Evolutionary conservation across 2,888 invertebrate species (phyloP).

Genomic region (Furcula furcula): DNA sequence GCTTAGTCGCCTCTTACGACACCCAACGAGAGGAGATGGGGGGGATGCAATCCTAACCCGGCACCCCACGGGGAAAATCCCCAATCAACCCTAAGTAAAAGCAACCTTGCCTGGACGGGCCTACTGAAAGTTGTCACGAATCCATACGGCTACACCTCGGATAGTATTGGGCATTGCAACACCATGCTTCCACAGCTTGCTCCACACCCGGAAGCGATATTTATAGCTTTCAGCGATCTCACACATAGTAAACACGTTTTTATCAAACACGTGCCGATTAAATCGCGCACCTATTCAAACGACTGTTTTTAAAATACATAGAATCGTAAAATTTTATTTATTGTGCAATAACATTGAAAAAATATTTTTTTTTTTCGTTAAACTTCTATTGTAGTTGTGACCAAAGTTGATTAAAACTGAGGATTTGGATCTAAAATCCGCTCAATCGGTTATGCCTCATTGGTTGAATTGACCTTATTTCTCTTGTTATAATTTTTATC

Average conservation of each 20-base stretch:
- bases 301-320: not conserved
- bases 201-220: conserved; percentile 47
- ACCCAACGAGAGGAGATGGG: too few relatives aligned
- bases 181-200: conserved; percentile 73
- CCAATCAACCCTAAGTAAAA: too few relatives aligned
- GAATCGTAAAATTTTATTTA: not conserved
- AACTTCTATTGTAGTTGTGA: too few relatives aligned
- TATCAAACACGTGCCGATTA: conserved; percentile 2
- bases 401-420: not conserved
- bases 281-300: not conserved
- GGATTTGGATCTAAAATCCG: not conserved
- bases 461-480: not conserved
- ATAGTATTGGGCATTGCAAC: conserved; percentile 58
- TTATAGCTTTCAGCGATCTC: conserved; percentile 27
- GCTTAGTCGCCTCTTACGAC: too few relatives aligned
- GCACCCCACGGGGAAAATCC: too few relatives aligned
- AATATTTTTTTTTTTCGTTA: too few relatives aligned
- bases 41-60: too few relatives aligned
- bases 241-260: conserved; percentile 8
- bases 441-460: not conserved
- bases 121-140: conserved; percentile 50
- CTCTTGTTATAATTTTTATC: too few relatives aligned
- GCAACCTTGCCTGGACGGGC: too few relatives aligned
- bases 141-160: conserved; percentile 60
- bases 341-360: not conserved